Evolutionary conservation across 2,797 vertebrate species (phyloP).

Genomic region (Rhadinocentrus ornatus): DNA sequence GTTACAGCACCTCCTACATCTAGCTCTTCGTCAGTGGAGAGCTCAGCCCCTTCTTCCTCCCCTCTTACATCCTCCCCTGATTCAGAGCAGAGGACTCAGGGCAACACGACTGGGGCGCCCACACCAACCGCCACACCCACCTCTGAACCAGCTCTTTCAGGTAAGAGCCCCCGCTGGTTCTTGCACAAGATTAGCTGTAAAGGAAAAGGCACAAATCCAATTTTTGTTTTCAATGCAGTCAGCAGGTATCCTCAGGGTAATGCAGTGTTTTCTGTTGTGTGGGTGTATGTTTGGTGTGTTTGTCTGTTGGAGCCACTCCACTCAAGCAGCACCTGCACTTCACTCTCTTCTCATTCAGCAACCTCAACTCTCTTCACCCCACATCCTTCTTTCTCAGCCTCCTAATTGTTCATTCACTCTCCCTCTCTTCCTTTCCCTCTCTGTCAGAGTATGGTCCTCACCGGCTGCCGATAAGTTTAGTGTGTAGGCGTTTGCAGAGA

Average conservation of each 20-base stretch:
- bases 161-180: conserved; percentile 54
- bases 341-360: conserved; percentile 57
- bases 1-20: conserved; percentile 83
- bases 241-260: not conserved
- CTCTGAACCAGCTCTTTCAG: conserved; percentile 78
- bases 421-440: conserved; percentile 76
- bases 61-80: conserved; percentile 85
- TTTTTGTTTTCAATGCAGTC: conserved; percentile 1
- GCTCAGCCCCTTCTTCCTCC: conserved; percentile 77
- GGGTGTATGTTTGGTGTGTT: conserved; percentile 5
- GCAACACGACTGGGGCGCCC: conserved; percentile 59
- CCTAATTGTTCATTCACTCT: conserved; percentile 74
- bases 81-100: conserved; percentile 83
- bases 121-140: conserved; percentile 49
- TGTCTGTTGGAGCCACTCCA: conserved; percentile 62
- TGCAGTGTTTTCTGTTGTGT: not conserved
- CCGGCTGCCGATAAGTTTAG: conserved; percentile 94
- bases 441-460: conserved; percentile 90
- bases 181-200: not conserved
- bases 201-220: conserved; percentile 12
- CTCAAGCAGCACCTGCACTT: conserved; percentile 66
- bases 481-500: conserved; percentile 96
- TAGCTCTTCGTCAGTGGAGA: conserved; percentile 83
- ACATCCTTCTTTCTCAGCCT: conserved; percentile 51
- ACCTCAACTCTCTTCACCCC: conserved; percentile 42